Evolutionary conservation across 2,888 invertebrate species (phyloP), one percentile per base, ranked within the genome.

Genomic region (Drosophila flavopinicola): DNA sequence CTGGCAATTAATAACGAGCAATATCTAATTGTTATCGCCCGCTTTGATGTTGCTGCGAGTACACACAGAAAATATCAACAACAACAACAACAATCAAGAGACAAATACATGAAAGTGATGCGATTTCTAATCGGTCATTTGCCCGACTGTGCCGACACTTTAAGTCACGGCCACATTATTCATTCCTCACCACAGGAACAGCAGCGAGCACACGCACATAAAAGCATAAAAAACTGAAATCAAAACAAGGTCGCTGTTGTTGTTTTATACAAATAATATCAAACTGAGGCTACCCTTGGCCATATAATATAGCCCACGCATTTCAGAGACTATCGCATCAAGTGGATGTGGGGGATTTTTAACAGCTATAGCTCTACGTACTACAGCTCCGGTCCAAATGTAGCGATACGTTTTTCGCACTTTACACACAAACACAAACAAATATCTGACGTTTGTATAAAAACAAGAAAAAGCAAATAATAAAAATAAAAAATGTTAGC

Each of bases 81-180:
- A 33, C 10, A 41, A 48, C n/a, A 9, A 44, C 10, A 39, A 3
- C 27, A 17, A 11, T 6, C 23, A 11, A 44, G 32, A 35, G 52
- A 35, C 33, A 79, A 38, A 47, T 30, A 72, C 47, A 70, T 60
- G 61, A 64, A 84, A 78, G 56, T 66, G 52, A 56, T 78, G 79
- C 39, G 84, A 79, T 79, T 85, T 85, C 85, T 79, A 79, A 79
- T 79, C 78, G 78, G 78, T 85, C 78, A 79, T 85, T 79, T 79
- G 84, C 78, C 77, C 45, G 65, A 49, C n/a, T n/a, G 38, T 48
- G 69, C 52, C 52, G 35, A 63, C 48, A 56, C 48, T 66, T 39
- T 27, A 35, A 20, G 44, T 45, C 35, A 51, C 38, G 23, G 20
- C 9, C 17, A 32, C 66, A 48, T 44, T 58, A 51, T 47, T 29